Conservation (phyloP, 2,113 vertebrate genomes). For the Prinia subflava region DNA sequence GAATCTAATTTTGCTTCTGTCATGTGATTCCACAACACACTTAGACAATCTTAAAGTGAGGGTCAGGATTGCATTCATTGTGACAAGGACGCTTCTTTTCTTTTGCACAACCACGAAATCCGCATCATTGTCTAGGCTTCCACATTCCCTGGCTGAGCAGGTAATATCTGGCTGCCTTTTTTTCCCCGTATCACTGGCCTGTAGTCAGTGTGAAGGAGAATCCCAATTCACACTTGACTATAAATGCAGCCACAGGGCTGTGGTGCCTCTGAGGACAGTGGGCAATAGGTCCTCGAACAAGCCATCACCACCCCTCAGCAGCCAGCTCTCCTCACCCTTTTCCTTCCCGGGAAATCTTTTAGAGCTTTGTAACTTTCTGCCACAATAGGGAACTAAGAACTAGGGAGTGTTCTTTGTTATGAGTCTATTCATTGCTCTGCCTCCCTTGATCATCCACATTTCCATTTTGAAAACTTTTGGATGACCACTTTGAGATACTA, state of each 20-base stretch:
- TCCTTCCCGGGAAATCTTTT: background rate
- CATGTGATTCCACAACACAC: background rate
- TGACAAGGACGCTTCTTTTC: background rate
- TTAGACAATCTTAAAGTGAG: background rate
- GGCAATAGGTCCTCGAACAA: background rate
- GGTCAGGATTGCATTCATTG: too few relatives aligned
- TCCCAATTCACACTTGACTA: background rate
- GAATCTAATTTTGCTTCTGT: background rate
- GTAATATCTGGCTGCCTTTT: background rate
- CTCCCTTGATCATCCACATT: background rate
- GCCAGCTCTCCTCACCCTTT: background rate
- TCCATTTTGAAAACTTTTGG: background rate
- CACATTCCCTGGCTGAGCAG: background rate
- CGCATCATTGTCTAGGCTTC: background rate
- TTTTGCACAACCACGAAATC: background rate
- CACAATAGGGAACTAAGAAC: background rate
- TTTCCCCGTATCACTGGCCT: background rate
- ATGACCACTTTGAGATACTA: background rate
- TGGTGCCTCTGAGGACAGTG: rapidly evolving
- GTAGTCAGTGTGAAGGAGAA: background rate
- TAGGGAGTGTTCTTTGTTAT: background rate
- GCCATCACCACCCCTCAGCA: background rate
- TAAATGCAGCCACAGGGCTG: background rate
- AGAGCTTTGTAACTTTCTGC: background rate
- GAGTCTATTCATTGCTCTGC: background rate